A percentile compares a stretch with the other conserved stretches of the same genome.
Conservation (phyloP, 2,888 invertebrate genomes). For the Penaeus monodon region DNA sequence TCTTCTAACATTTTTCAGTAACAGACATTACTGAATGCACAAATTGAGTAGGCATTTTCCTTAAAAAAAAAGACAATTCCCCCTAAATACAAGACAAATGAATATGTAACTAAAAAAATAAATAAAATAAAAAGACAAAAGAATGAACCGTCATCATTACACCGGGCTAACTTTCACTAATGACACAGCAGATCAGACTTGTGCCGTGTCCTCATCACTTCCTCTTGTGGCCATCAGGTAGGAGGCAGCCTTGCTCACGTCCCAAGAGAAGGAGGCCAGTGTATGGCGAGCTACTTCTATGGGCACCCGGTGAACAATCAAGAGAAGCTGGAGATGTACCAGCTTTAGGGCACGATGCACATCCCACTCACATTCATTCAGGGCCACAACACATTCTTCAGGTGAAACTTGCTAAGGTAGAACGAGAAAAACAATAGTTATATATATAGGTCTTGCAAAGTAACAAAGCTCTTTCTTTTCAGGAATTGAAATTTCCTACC, state of each 20-base stretch:
- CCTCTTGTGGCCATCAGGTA: constrained; percentile 54
- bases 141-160: background rate
- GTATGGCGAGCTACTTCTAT: constrained; percentile 58
- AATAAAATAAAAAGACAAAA: background rate
- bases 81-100: background rate
- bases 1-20: background rate
- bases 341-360: constrained; percentile 90
- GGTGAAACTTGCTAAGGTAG: constrained; percentile 68
- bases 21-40: background rate
- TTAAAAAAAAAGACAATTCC: background rate
- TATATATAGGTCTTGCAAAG: background rate
- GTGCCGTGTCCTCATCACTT: constrained; percentile 56
- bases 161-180: background rate
- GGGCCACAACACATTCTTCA: constrained; percentile 82
- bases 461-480: background rate
- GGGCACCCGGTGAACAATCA: constrained; percentile 64
- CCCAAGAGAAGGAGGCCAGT: constrained; percentile 64
- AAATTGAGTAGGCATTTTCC: background rate
- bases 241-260: constrained; percentile 64
- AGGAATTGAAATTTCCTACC: no score
- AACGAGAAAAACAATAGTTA: constrained; percentile 72
- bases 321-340: constrained; percentile 76
- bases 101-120: no score
- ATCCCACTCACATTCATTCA: constrained; percentile 89
- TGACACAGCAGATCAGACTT: constrained; percentile 37